Base-by-base conservation (phyloP, 2,888 invertebrate species). In the Theodoxus fluviatilis region DNA sequence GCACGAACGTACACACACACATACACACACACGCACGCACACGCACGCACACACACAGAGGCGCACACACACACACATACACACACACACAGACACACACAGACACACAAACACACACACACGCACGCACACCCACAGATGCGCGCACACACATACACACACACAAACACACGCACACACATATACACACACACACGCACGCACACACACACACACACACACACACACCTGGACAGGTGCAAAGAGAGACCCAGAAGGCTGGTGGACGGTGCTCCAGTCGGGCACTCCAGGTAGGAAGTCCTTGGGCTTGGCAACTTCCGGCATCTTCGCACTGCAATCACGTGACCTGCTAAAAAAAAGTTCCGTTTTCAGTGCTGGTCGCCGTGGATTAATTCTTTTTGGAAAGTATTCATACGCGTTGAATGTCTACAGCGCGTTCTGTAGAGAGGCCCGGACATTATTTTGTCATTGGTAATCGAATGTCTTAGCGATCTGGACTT, bases 241-340 rank as follows among this genome's bases (percentile, higher is more conserved):
- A 65, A 74, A 76, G 18, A 81, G 75, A 22, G 74, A 77, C 18
- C 81, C 81, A 12, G 75, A 61, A 38, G 80, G 77, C 67, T 78
- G 67, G 71, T 82, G 80, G 6, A 80, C 75, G 3, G 80, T 78
- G 64, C 81, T 82, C 75, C 78, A 82, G 69, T 83, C 83, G 28
- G 71, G 66, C n/a, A 71, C 71, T 12, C 69, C 69, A 2, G 69
- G 71, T 31, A 52, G n/a, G 66, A 66, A 69, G 31, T 71, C 71
- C 3, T 37, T 66, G 22, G 71, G 71, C 6, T 37, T 37, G 12
- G 68, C 38, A 49, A 67, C 55, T 28, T 38, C 22, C n/a, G 38
- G 38, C 68, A 33, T 67, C 22, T 25, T 4, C 2, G 2, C 7
- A 52, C n/a, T 25, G 7, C 52, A 52, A 2, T 25, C 25, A 1